Evolutionary conservation across 2,113 vertebrate species (phyloP).

Genomic region (Chaenogobius annularis): DNA sequence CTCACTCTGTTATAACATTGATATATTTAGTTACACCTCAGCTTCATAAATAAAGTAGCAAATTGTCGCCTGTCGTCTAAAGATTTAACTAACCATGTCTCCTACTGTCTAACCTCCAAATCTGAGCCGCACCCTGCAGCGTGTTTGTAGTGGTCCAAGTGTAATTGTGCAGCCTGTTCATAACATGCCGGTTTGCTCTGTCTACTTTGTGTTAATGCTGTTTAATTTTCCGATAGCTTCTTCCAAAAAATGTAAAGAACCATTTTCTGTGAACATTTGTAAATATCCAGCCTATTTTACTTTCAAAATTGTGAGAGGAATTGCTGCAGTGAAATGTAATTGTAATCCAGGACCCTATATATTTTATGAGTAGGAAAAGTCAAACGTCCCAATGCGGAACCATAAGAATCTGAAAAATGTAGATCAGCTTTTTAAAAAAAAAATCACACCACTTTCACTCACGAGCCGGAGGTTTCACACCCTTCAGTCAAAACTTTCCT

Average conservation of each 20-base stretch:
- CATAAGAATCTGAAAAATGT: slow-evolving; percentile 45
- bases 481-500: slow-evolving; percentile 9
- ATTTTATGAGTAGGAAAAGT: slow-evolving; percentile 17
- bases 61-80: slow-evolving; percentile 47
- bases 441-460: slow-evolving; percentile 7
- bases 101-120: slow-evolving; percentile 36
- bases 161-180: slow-evolving; percentile 55
- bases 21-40: not conserved
- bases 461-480: slow-evolving; percentile 6
- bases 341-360: not conserved
- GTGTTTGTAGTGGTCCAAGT: slow-evolving; percentile 61
- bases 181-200: slow-evolving; percentile 7
- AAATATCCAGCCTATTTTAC: not conserved
- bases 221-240: not conserved
- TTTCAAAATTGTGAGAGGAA: not conserved
- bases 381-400: slow-evolving; percentile 23
- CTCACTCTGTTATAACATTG: not conserved
- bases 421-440: slow-evolving; percentile 22
- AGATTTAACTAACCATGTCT: slow-evolving; percentile 67
- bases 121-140: slow-evolving; percentile 52
- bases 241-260: not conserved
- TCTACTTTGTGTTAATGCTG: slow-evolving; percentile 33
- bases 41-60: slow-evolving; percentile 33
- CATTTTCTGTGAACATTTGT: not conserved
- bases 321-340: not conserved